Evolutionary conservation across 2,888 invertebrate species (phyloP).

Genomic region (Drosophila pseudotalamancana): DNA sequence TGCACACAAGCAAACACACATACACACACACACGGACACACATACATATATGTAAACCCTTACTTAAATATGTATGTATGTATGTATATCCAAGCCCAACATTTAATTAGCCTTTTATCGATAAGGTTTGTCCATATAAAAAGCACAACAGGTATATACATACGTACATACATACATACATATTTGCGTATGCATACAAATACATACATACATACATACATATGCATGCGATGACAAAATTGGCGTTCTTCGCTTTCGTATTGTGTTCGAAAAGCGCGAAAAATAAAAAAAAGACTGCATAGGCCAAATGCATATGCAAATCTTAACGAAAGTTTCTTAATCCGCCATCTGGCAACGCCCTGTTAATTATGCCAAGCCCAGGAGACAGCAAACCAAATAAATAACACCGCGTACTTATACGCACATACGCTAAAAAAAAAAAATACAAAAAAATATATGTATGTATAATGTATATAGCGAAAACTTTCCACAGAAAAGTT

Average conservation of each 20-base stretch:
- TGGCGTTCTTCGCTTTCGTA: background rate
- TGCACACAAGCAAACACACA: slow-evolving; percentile 12
- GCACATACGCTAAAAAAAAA: background rate
- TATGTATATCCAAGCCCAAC: background rate
- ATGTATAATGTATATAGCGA: background rate
- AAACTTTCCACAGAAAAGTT: slow-evolving; percentile 38
- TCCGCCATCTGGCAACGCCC: slow-evolving; percentile 35
- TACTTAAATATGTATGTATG: slow-evolving; percentile 2
- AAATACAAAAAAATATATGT: background rate
- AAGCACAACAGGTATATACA: background rate
- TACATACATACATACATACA: background rate
- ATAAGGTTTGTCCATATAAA: background rate
- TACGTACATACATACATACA: background rate
- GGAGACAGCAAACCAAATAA: slow-evolving; percentile 15
- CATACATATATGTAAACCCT: background rate
- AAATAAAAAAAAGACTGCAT: background rate
- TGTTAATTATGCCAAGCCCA: slow-evolving; percentile 29
- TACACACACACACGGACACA: slow-evolving; percentile 14
- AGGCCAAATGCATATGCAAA: slow-evolving; percentile 23
- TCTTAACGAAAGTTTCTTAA: slow-evolving; percentile 18
- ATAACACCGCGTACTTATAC: background rate
- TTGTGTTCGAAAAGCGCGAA: slow-evolving; percentile 2
- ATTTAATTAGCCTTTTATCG: slow-evolving; percentile 4
- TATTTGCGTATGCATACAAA: background rate
- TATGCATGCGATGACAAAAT: background rate